phyloP scores from a whole-genome alignment of 2,888 invertebrate species.

The Embidobia sp. region DNA sequence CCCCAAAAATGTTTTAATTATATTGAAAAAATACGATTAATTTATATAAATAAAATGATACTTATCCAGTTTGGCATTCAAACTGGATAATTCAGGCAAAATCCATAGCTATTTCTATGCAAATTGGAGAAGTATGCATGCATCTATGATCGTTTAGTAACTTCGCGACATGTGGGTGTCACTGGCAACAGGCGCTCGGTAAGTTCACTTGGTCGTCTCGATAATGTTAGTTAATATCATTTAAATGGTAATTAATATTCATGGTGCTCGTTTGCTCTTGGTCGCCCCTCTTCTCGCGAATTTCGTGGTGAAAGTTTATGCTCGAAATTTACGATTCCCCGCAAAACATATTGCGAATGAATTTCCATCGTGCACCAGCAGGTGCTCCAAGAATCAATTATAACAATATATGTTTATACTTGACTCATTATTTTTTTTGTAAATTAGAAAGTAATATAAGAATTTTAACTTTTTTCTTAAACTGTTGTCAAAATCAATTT shows the following conservation, averaged over 20 bases:
- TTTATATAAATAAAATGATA: too few species aligned
- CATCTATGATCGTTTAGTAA: constrained; percentile 45
- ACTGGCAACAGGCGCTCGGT: constrained; percentile 71
- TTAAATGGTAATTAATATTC: constrained; percentile 81
- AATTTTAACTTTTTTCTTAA: too few species aligned
- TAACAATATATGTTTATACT: neutral
- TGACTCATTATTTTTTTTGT: too few species aligned
- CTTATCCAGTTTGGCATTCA: too few species aligned
- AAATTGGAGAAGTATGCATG: constrained; percentile 31
- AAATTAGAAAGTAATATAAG: too few species aligned
- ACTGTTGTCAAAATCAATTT: too few species aligned
- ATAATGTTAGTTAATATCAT: constrained; percentile 80
- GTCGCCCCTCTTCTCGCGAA: constrained; percentile 57
- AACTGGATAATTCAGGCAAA: constrained; percentile 16
- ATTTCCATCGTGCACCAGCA: constrained; percentile 45
- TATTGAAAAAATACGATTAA: too few species aligned
- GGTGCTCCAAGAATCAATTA: constrained; percentile 42
- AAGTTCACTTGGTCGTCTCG: constrained; percentile 76
- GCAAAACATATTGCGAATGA: constrained; percentile 72
- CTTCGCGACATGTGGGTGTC: constrained; percentile 61
- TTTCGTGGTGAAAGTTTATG: constrained; percentile 73
- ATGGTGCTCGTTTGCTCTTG: constrained; percentile 75
- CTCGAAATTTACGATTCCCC: constrained; percentile 76
- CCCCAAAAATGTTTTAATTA: too few species aligned
- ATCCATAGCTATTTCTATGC: constrained; percentile 37